These are phyloP conservation scores for Apis dorsata DNA, from an alignment of 1,140 invertebrate genomes.

Conservation along the genomic window DNA sequence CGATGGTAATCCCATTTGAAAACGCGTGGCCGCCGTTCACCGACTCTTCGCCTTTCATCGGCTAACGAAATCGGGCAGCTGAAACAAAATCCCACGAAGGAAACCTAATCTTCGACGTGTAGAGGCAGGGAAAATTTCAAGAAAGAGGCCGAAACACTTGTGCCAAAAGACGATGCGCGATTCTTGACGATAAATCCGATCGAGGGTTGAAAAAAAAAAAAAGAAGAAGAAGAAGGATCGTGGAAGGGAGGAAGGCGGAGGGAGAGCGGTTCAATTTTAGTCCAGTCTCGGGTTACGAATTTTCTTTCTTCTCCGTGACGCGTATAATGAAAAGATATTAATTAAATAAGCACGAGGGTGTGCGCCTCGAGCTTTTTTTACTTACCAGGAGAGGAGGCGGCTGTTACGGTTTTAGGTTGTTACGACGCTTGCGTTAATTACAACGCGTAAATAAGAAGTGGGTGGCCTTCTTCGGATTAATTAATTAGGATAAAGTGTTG, in stretches of 20 bases:
- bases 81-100: constrained; percentile 21
- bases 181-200: neutral
- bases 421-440: neutral
- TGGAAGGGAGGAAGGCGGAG: neutral
- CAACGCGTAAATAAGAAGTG: constrained; percentile 7
- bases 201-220: neutral
- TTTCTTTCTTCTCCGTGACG: neutral
- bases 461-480: constrained; percentile 16
- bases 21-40: neutral
- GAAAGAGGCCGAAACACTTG: neutral
- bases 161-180: too few species aligned
- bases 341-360: neutral
- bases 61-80: constrained; percentile 32
- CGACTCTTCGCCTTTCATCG: neutral
- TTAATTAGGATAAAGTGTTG: constrained; percentile 19
- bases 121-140: neutral
- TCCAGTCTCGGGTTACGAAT: neutral
- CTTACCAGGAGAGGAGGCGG: too few species aligned
- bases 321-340: constrained; percentile 31
- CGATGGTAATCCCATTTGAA: constrained; percentile 21
- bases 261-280: neutral
- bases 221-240: too few species aligned
- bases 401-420: neutral
- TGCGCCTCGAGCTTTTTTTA: neutral
- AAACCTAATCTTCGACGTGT: constrained; percentile 23